A percentile compares a stretch with the other conserved stretches of the same genome.
phyloP scores from a whole-genome alignment of 1,140 invertebrate species.

The Scaptomyza montana region DNA sequence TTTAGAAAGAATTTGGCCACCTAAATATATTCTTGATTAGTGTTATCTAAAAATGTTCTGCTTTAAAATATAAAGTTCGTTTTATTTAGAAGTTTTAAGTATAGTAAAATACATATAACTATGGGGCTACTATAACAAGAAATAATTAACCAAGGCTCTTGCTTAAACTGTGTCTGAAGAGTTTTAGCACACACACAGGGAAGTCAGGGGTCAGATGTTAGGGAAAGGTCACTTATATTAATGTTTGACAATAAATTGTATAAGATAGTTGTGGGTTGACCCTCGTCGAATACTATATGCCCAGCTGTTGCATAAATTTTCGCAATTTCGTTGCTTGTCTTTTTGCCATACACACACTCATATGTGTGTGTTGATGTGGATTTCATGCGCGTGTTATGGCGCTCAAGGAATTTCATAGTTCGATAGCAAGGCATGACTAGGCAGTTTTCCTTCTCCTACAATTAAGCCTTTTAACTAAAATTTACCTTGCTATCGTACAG shows the following conservation, averaged over 20 bases:
- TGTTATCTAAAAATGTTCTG: no score
- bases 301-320: conserved; percentile 79
- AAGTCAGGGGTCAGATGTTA: no score
- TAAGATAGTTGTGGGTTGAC: conserved; percentile 7
- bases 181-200: no score
- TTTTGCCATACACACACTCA: conserved; percentile 15
- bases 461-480: conserved; percentile 21
- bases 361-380: conserved; percentile 45
- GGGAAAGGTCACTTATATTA: conserved; percentile 5
- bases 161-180: no score
- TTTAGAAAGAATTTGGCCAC: no score
- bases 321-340: conserved; percentile 68
- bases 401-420: conserved; percentile 65
- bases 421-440: conserved; percentile 59
- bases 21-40: no score
- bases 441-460: conserved; percentile 36
- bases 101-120: no score
- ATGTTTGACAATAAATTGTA: not conserved
- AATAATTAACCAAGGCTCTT: no score
- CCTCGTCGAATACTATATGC: conserved; percentile 49
- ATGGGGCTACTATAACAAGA: no score
- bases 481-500: conserved; percentile 21
- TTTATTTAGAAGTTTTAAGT: no score
- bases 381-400: conserved; percentile 70
- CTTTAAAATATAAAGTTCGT: no score